These are phyloP conservation scores for Tetrax tetrax DNA, from an alignment of 2,113 vertebrate genomes.

Conservation along the genomic window DNA sequence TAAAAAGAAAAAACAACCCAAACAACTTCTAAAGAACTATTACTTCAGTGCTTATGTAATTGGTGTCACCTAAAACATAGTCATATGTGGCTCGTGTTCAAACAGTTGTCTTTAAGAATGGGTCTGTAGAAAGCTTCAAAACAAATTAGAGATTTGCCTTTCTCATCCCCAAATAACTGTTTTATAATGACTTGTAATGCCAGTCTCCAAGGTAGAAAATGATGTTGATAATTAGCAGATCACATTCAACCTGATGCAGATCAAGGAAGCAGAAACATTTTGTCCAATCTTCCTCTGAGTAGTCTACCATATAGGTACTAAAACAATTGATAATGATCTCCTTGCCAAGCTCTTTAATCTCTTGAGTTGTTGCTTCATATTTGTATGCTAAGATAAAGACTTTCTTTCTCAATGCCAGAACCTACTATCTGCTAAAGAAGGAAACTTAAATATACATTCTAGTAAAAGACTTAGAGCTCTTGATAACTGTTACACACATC, in stretches of 20 bases:
- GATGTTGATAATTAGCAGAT: not conserved
- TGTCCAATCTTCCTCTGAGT: not conserved
- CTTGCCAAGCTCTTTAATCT: not conserved
- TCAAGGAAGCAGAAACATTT: not conserved
- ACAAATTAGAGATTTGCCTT: not conserved
- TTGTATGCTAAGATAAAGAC: not conserved
- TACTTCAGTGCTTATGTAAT: not conserved
- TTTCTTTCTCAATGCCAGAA: not conserved
- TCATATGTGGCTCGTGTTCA: not conserved
- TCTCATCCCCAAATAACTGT: not conserved
- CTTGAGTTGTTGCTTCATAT: not conserved
- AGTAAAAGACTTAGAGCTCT: not conserved
- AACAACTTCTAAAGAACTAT: not conserved
- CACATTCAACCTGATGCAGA: not conserved
- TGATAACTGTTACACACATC: not conserved
- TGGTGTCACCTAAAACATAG: not conserved
- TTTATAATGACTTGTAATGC: not conserved
- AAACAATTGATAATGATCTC: not conserved
- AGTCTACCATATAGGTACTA: not conserved
- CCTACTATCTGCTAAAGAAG: not conserved
- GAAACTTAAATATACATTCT: not conserved
- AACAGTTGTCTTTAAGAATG: not conserved
- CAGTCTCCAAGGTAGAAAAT: not conserved
- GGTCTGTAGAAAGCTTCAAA: not conserved
- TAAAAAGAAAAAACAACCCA: not conserved